Evolutionary conservation across 2,797 vertebrate genomes (phyloP).

Genomic region (Dipus sagitta): DNA sequence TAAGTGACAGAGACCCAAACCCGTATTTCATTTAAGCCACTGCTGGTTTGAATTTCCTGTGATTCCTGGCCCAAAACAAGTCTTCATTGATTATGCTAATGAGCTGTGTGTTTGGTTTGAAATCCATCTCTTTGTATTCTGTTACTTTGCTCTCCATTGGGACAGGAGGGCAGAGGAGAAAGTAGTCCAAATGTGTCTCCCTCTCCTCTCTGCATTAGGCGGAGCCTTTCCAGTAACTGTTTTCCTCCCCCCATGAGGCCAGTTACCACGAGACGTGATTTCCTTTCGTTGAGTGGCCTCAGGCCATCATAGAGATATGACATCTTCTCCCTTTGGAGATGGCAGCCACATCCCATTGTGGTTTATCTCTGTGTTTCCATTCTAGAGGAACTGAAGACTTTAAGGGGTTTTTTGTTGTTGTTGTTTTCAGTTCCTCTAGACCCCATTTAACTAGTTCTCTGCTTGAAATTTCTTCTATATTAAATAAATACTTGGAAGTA

Average conservation of each 20-base stretch:
- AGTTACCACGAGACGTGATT: not conserved
- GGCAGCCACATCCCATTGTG: not conserved
- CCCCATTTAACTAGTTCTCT: not conserved
- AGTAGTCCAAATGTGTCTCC: not conserved
- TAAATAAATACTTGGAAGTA: constrained; percentile 19
- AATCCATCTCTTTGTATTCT: constrained; percentile 38
- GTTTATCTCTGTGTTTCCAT: not conserved
- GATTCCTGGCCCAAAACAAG: not conserved
- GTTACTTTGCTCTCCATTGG: not conserved
- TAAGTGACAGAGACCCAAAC: not conserved
- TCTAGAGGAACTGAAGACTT: not conserved
- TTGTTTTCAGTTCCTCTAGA: not conserved
- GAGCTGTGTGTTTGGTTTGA: not conserved
- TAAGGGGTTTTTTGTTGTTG: not conserved
- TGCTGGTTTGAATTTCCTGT: constrained; percentile 42
- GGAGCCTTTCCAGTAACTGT: not conserved
- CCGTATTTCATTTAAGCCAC: constrained; percentile 18
- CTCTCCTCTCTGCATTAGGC: not conserved
- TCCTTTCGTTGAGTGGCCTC: not conserved
- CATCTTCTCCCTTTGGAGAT: not conserved
- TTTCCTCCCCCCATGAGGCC: not conserved
- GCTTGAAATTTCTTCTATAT: not conserved
- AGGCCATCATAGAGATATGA: not conserved
- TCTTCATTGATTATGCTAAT: not conserved
- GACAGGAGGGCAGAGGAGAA: not conserved